Evolutionary conservation across 2,113 vertebrate species (phyloP).

Genomic region (Patagioenas fasciata): DNA sequence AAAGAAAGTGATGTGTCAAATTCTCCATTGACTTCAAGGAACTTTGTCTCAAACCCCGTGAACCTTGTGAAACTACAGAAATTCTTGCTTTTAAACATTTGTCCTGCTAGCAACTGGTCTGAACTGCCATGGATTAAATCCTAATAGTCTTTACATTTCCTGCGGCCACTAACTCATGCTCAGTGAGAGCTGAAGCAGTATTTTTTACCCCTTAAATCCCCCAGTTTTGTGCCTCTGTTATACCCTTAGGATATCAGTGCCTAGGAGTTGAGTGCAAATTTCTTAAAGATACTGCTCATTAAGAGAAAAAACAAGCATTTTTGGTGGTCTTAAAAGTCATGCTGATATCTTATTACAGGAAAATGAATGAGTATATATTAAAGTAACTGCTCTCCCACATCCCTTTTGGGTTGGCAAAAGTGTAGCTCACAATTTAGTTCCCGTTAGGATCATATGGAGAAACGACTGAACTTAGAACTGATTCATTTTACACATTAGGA

Average conservation of each 20-base stretch:
- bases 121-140: not conserved
- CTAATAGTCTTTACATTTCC: not conserved
- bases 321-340: slow-evolving; percentile 39
- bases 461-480: not conserved
- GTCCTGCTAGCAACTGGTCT: not conserved
- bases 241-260: not conserved
- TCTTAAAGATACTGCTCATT: slow-evolving; percentile 49
- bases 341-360: slow-evolving; percentile 53
- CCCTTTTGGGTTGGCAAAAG: slow-evolving; percentile 46
- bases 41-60: not conserved
- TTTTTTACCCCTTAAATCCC: not conserved
- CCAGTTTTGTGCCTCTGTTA: not conserved
- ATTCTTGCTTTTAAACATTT: not conserved
- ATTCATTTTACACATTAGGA: not conserved
- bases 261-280: slow-evolving; percentile 7
- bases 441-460: slow-evolving; percentile 21
- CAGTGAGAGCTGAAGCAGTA: not conserved
- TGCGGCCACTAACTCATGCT: not conserved
- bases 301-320: slow-evolving; percentile 37
- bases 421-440: slow-evolving; percentile 42
- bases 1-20: not conserved
- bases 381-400: slow-evolving; percentile 56
- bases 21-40: not conserved
- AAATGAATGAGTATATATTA: slow-evolving; percentile 38
- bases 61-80: not conserved